Percentiles rank a stretch among this genome's conserved stretches.
Evolutionary conservation across 2,797 vertebrate genomes (phyloP).

Genomic region (Clarias platycephalus): DNA sequence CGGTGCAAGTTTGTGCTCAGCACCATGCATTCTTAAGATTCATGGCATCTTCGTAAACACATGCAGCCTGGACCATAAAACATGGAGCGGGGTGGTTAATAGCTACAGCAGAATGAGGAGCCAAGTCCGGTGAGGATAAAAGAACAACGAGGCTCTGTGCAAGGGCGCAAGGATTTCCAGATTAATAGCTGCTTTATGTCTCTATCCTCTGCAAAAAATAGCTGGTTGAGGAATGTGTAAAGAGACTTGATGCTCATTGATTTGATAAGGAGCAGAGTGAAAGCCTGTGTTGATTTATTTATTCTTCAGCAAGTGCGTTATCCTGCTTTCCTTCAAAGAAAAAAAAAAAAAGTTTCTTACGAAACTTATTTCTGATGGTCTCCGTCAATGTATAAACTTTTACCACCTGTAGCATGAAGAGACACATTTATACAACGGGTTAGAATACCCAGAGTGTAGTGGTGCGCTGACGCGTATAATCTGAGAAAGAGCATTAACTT

Average conservation of each 20-base stretch:
- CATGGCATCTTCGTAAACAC: conserved; percentile 21
- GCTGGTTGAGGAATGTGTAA: neutral
- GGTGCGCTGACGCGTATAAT: no score
- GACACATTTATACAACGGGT: no score
- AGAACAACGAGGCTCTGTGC: conserved; percentile 62
- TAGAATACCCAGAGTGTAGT: no score
- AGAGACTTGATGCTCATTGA: neutral
- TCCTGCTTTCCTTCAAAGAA: no score
- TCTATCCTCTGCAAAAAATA: neutral
- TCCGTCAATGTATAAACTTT: no score
- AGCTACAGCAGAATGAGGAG: conserved; percentile 36
- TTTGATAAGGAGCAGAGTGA: neutral
- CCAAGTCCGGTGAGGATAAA: conserved; percentile 10
- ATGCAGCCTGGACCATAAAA: conserved; percentile 31
- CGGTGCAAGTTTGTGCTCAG: neutral
- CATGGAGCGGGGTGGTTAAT: conserved; percentile 56
- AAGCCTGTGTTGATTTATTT: conserved; percentile 14
- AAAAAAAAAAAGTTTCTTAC: no score
- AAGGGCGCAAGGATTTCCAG: conserved; percentile 47
- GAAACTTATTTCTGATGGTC: no score
- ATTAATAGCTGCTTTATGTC: conserved; percentile 54
- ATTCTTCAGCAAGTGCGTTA: neutral
- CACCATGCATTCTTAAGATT: conserved; percentile 7
- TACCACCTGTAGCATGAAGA: no score
- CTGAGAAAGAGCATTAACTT: no score